Evolutionary conservation across 1,140 invertebrate species (phyloP), one percentile per base, ranked within the genome.

Genomic region (Drosophila pruinosa): DNA sequence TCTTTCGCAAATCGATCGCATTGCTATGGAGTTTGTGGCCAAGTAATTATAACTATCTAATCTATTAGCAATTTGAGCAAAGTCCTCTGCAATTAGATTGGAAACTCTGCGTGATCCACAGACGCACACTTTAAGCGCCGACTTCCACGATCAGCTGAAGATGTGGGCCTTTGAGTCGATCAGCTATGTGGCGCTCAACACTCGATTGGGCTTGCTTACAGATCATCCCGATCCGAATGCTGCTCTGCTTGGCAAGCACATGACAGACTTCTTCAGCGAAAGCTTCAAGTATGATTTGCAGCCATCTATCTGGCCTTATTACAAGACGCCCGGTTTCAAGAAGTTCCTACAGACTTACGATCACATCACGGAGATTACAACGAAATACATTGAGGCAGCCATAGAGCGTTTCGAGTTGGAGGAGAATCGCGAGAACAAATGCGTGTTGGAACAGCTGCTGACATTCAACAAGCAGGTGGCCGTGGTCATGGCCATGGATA

Each of bases 131-230:
- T 89, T 95, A 36, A 92, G 92, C 1, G 78, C 74, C 0, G 91
- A 93, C 63, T 94, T 95, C 75, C 92, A 93, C 24, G 93, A 93
- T 34, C 93, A 95, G 80, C 89, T 95, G 56, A 94, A 94, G 75
- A 93, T 94, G 82, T 95, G 95, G 94, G 92, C 94, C 10, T 90
- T 96, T 10, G 95, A 96, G 81, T 94, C 94, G 1, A 95, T 96
- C 2, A 94, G 92, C 2, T 91, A 93, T 19, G 93, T 97, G 10
- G 95, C 95, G 6, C 89, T 96, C 21, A 95, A 90, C 14, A 72
- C 61, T 0, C 65, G 88, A 4, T 74, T 90, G 74, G 82, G 82
- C 0, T 22, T 89, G 1, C 45, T 90, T 0, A 92, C 93, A 54
- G 89, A 94, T 10, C 72, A 94, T 31, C 93, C 93, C 1, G 80